Conservation (phyloP, 2,113 vertebrate genomes). For the Gobiocypris rarus region DNA sequence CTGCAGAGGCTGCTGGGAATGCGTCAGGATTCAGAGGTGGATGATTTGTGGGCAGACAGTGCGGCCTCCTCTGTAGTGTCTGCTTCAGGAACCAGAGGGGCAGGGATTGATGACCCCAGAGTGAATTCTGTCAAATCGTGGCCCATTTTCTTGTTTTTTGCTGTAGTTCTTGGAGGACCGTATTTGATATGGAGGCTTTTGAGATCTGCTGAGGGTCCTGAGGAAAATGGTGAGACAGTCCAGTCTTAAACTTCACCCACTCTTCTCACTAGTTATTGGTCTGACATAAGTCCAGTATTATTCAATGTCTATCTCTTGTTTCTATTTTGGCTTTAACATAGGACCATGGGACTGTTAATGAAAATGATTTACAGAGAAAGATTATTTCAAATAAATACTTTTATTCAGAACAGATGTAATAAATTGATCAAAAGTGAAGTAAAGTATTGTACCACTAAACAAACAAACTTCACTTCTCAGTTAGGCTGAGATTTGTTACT, state of each 20-base stretch:
- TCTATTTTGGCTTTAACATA: not conserved
- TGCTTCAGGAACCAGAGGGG: conserved; percentile 37
- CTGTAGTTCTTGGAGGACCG: conserved; percentile 94
- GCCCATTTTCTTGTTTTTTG: conserved; percentile 96
- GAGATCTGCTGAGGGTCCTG: conserved; percentile 77
- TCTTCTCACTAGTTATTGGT: not conserved
- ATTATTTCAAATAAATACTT: too few relatives aligned
- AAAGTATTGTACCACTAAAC: too few relatives aligned
- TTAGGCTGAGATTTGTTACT: too few relatives aligned
- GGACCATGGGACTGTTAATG: not conserved
- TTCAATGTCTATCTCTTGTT: not conserved
- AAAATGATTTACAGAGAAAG: not conserved
- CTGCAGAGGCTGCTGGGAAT: conserved; percentile 86
- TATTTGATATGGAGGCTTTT: conserved; percentile 98
- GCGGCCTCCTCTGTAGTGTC: conserved; percentile 75
- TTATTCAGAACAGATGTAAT: too few relatives aligned
- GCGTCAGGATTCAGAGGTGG: conserved; percentile 80
- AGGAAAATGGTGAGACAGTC: conserved; percentile 79
- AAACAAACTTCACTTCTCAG: too few relatives aligned
- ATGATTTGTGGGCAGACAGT: conserved; percentile 94
- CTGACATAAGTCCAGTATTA: not conserved
- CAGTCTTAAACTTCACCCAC: not conserved
- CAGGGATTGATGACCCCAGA: conserved; percentile 75
- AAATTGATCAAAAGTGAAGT: too few relatives aligned
- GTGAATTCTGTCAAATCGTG: conserved; percentile 89